Evolutionary conservation across 2,113 vertebrate species (phyloP).

Genomic region (Mesoclemmys tuberculata): DNA sequence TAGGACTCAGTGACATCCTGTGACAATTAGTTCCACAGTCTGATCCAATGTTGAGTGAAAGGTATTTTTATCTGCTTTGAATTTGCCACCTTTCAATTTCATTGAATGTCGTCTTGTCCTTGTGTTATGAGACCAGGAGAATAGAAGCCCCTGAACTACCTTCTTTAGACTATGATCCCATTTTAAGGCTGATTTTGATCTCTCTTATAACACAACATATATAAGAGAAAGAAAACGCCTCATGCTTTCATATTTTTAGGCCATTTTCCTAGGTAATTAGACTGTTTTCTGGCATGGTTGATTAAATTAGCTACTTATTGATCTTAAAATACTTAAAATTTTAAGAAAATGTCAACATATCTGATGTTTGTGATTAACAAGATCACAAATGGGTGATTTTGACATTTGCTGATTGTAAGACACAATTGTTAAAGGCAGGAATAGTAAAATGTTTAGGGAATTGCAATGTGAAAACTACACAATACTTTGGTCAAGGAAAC

Average conservation of each 20-base stretch:
- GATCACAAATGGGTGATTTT: not conserved
- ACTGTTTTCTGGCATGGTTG: not conserved
- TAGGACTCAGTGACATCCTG: not conserved
- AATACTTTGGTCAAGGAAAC: not conserved
- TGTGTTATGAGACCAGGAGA: constrained; percentile 1
- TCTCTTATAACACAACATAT: not conserved
- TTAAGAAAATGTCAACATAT: not conserved
- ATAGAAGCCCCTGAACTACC: not conserved
- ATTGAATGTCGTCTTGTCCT: constrained; percentile 2
- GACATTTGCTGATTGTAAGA: not conserved
- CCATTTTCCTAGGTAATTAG: not conserved
- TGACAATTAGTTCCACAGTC: not conserved
- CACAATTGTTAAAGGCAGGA: constrained; percentile 1
- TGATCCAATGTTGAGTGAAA: not conserved
- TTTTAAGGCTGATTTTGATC: not conserved
- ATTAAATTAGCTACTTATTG: not conserved
- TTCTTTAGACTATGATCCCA: not conserved
- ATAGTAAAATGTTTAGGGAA: not conserved
- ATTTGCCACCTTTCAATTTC: not conserved
- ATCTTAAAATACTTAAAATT: not conserved
- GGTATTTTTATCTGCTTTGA: not conserved
- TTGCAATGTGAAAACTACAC: constrained; percentile 11
- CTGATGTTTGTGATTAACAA: not conserved
- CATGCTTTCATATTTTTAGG: not conserved
- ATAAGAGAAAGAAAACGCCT: constrained; percentile 1